phyloP scores from a whole-genome alignment of 2,888 invertebrate genomes.

The Acheta domesticus region DNA sequence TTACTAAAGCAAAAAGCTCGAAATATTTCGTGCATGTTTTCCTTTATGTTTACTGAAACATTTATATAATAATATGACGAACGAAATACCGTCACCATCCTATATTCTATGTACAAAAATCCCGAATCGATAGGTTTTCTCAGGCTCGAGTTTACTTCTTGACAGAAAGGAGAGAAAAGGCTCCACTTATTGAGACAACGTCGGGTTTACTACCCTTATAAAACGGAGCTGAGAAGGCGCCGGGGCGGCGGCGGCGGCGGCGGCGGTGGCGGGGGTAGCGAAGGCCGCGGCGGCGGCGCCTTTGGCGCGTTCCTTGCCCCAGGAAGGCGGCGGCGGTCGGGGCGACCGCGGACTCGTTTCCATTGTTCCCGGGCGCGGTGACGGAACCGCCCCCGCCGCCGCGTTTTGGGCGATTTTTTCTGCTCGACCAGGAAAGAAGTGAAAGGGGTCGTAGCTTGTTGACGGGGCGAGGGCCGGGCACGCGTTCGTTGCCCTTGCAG shows the following conservation, averaged over 20 bases:
- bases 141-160: too few relatives aligned
- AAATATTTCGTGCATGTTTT: too few relatives aligned
- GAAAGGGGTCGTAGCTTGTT: neutral
- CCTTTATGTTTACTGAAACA: too few relatives aligned
- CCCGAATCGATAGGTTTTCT: too few relatives aligned
- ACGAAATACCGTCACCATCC: too few relatives aligned
- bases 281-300: neutral
- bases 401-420: neutral
- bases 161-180: too few relatives aligned
- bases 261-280: neutral
- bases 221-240: neutral
- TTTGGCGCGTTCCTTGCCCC: slow-evolving; percentile 5
- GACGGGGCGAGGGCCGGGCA: neutral
- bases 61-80: too few relatives aligned
- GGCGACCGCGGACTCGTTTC: neutral
- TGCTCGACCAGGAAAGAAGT: neutral
- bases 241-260: neutral
- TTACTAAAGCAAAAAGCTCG: too few relatives aligned
- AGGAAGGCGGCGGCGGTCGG: neutral
- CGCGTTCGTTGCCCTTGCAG: slow-evolving; percentile 6
- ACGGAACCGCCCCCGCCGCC: neutral
- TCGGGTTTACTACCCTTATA: neutral
- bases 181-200: neutral
- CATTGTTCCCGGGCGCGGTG: neutral
- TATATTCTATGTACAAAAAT: too few relatives aligned